phyloP scores from a whole-genome alignment of 2,113 vertebrate genomes.

The Hydrochoerus hydrochaeris region DNA sequence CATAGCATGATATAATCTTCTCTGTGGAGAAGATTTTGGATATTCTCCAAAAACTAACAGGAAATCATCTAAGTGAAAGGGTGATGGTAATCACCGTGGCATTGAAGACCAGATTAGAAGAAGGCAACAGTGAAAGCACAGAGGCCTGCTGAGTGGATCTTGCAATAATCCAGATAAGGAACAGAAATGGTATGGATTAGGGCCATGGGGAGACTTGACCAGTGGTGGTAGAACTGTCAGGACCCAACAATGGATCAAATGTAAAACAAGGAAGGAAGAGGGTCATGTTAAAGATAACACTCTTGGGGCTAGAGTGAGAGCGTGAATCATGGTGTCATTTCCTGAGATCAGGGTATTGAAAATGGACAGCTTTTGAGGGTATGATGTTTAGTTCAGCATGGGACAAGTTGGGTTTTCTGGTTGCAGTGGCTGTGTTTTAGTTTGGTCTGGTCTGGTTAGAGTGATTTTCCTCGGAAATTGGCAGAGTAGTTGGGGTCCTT shows the following conservation, averaged over 20 bases:
- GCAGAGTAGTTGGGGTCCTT: not conserved
- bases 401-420: not conserved
- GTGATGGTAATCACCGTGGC: not conserved
- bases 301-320: not conserved
- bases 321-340: not conserved
- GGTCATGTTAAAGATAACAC: not conserved
- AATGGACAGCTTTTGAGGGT: not conserved
- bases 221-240: not conserved
- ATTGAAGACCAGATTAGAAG: not conserved
- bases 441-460: not conserved
- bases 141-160: not conserved
- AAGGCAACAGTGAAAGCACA: not conserved
- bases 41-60: not conserved
- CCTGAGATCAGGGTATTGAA: not conserved
- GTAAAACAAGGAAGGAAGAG: conserved; percentile 3
- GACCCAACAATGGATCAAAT: not conserved
- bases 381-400: not conserved
- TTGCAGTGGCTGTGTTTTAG: not conserved
- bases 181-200: not conserved
- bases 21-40: not conserved
- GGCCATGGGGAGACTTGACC: not conserved
- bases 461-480: not conserved
- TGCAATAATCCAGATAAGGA: not conserved
- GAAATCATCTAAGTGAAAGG: not conserved
- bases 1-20: not conserved